Conservation (phyloP, 2,113 vertebrate genomes). For the Paratilapia polleni region DNA sequence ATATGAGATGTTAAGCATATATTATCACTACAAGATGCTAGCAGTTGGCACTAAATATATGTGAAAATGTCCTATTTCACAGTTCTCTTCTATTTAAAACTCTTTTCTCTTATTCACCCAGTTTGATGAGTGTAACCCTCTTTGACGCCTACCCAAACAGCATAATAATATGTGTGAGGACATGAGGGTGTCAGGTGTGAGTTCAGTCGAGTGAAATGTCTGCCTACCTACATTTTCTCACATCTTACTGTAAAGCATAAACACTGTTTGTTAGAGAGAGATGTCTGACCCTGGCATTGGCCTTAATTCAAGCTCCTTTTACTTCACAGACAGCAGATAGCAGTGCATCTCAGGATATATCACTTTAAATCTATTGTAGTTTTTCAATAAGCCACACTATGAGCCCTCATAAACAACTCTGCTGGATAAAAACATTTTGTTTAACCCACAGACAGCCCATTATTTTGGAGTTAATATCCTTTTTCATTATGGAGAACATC, state of each 20-base stretch:
- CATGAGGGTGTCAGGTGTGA: slow-evolving; percentile 45
- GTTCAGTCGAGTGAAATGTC: slow-evolving; percentile 19
- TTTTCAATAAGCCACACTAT: neutral
- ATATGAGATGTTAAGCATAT: neutral
- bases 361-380: neutral
- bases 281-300: neutral
- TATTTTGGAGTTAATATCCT: neutral
- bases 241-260: slow-evolving; percentile 21
- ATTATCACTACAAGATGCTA: slow-evolving; percentile 1
- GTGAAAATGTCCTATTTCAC: slow-evolving; percentile 15
- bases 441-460: neutral
- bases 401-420: neutral
- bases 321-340: neutral
- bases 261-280: slow-evolving; percentile 3
- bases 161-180: slow-evolving; percentile 53
- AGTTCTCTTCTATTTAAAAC: neutral
- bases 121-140: slow-evolving; percentile 42
- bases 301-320: slow-evolving; percentile 12
- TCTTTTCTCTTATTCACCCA: neutral
- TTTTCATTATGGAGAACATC: neutral
- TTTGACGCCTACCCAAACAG: slow-evolving; percentile 25
- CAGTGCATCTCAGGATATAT: neutral
- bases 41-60: neutral
- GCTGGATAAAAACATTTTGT: neutral
- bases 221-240: slow-evolving; percentile 19